Evolutionary conservation across 2,888 invertebrate species (phyloP).

Genomic region (Apodemia mormo): DNA sequence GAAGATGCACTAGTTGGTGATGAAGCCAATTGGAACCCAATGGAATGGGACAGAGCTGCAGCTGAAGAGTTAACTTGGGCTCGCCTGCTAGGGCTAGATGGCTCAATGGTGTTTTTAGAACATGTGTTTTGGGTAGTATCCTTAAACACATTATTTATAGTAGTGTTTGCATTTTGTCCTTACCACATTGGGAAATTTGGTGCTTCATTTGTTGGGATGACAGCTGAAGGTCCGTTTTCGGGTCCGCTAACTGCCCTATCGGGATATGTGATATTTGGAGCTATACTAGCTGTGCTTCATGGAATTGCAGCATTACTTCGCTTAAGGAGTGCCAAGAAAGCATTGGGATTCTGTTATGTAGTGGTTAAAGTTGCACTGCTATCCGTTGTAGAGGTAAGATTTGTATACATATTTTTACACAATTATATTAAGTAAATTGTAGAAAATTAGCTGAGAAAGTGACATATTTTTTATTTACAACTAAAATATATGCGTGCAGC

Average conservation of each 20-base stretch:
- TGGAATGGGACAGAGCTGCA: slow-evolving; percentile 99
- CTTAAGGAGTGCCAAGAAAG: slow-evolving; percentile 89
- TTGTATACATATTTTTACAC: neutral
- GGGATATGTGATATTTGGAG: slow-evolving; percentile 95
- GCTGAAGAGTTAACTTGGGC: slow-evolving; percentile 99
- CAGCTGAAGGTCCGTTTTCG: slow-evolving; percentile 91
- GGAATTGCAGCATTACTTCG: slow-evolving; percentile 90
- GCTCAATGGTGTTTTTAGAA: slow-evolving; percentile 97
- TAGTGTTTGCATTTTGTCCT: slow-evolving; percentile 98
- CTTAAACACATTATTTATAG: slow-evolving; percentile 96
- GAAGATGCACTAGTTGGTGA: slow-evolving; percentile 84
- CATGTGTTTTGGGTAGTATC: slow-evolving; percentile 99
- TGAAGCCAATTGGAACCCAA: slow-evolving; percentile 97
- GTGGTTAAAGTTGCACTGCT: slow-evolving; percentile 95
- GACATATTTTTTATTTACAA: too few species aligned
- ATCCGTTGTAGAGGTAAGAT: slow-evolving; percentile 95
- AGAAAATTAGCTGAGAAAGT: slow-evolving; percentile 3
- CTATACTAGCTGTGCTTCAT: slow-evolving; percentile 91
- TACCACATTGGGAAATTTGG: slow-evolving; percentile 96
- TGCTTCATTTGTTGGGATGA: slow-evolving; percentile 82
- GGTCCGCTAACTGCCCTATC: slow-evolving; percentile 95
- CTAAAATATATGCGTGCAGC: too few species aligned
- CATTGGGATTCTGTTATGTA: slow-evolving; percentile 96
- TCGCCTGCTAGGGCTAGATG: slow-evolving; percentile 95
- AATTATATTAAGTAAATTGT: neutral